Evolutionary conservation across 2,113 vertebrate genomes (phyloP).

Genomic region (Pyrgilauda ruficollis): DNA sequence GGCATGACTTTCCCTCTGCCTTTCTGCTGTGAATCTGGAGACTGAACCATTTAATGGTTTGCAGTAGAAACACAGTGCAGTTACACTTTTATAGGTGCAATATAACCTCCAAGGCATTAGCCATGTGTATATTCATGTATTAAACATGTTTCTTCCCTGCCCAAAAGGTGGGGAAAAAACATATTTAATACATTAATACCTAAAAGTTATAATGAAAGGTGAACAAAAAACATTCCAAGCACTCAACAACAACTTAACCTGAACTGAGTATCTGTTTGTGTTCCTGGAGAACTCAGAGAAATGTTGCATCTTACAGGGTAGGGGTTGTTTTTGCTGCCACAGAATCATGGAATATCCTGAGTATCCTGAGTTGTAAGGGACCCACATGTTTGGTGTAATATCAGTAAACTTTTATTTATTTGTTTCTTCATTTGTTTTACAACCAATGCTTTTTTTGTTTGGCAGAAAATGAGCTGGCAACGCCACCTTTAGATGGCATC

Average conservation of each 20-base stretch:
- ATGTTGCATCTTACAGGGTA: background rate
- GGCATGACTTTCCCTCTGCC: background rate
- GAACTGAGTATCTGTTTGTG: background rate
- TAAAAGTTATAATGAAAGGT: background rate
- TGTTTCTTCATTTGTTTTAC: background rate
- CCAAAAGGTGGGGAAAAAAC: background rate
- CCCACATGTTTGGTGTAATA: background rate
- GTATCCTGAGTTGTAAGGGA: background rate
- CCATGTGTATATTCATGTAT: background rate
- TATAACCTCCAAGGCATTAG: background rate
- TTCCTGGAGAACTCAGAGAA: background rate
- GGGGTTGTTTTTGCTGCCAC: background rate
- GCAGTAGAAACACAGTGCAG: background rate
- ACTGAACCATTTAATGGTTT: background rate
- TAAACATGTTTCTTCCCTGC: background rate
- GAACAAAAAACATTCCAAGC: background rate
- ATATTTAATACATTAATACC: background rate
- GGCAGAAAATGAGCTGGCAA: conserved; percentile 87
- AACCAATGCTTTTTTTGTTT: background rate
- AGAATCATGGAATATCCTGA: background rate
- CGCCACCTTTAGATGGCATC: conserved; percentile 89
- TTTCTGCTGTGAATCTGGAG: background rate
- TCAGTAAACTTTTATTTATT: background rate
- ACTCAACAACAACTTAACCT: background rate
- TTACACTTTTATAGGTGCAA: rapidly evolving